These are phyloP conservation scores for Acropternis orthonyx DNA, from an alignment of 2,797 vertebrate genomes.

Conservation along the genomic window DNA sequence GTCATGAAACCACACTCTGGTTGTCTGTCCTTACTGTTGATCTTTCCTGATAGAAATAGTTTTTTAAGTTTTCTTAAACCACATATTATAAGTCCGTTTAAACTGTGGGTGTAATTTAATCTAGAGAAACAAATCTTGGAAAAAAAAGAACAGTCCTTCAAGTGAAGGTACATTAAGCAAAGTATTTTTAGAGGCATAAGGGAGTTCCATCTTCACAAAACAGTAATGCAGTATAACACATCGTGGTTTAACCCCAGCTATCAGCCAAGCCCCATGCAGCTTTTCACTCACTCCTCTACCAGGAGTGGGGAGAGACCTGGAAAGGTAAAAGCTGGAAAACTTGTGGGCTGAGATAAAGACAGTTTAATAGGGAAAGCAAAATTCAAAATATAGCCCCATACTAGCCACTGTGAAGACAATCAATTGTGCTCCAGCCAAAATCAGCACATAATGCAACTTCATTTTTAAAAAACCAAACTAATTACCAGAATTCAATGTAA, in stretches of 20 bases:
- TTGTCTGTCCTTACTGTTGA: background rate
- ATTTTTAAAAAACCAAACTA: background rate
- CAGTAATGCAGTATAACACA: background rate
- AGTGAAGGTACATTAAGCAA: background rate
- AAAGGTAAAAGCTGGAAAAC: background rate
- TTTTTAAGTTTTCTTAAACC: background rate
- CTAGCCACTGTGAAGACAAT: background rate
- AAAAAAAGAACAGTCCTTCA: background rate
- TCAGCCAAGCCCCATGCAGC: background rate
- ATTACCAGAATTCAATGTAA: background rate
- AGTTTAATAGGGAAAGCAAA: background rate
- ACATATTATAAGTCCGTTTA: background rate
- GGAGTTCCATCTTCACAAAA: background rate
- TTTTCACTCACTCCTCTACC: background rate
- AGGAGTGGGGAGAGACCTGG: rapidly evolving
- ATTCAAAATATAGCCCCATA: background rate
- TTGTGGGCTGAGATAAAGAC: background rate
- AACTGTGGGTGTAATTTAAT: background rate
- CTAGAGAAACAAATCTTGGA: background rate
- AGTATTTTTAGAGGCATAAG: background rate
- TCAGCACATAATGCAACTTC: background rate
- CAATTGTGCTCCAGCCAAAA: background rate
- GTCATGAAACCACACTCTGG: background rate
- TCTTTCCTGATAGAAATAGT: background rate
- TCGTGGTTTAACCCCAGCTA: rapidly evolving